Conservation (phyloP, 2,113 vertebrate species). For the Myxocyprinus asiaticus region DNA sequence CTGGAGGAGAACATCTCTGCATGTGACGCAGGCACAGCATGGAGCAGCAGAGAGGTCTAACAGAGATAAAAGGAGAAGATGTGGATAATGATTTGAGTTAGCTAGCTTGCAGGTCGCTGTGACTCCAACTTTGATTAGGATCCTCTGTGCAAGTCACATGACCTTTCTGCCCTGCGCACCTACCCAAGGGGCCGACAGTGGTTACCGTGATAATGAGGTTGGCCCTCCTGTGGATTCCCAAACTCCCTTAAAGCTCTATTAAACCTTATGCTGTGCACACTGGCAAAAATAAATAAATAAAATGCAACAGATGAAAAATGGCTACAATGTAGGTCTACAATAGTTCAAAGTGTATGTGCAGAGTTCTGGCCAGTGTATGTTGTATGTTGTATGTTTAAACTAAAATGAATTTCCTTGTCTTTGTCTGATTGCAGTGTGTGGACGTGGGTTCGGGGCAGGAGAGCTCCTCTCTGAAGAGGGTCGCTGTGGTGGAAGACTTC, state of each 20-base stretch:
- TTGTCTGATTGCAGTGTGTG: slow-evolving; percentile 79
- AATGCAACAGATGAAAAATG: too few species aligned
- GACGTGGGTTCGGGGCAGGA: slow-evolving; percentile 89
- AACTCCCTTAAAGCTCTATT: not conserved
- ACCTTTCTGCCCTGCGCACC: slow-evolving; percentile 49
- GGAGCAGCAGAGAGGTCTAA: not conserved
- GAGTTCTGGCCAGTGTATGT: too few species aligned
- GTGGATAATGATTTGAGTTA: not conserved
- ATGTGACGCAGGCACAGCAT: not conserved
- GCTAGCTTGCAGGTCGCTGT: not conserved
- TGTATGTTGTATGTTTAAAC: too few species aligned
- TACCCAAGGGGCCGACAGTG: slow-evolving; percentile 40
- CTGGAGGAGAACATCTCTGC: slow-evolving; percentile 8
- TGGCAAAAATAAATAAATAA: not conserved
- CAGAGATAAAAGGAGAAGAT: not conserved
- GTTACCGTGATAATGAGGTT: slow-evolving; percentile 55
- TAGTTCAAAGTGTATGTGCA: too few species aligned
- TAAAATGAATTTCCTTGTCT: not conserved
- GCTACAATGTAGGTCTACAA: too few species aligned
- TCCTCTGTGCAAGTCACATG: slow-evolving; percentile 43
- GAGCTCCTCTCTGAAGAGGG: slow-evolving; percentile 86
- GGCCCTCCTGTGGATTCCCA: slow-evolving; percentile 31
- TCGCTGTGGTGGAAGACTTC: slow-evolving; percentile 98
- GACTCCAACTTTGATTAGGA: slow-evolving; percentile 42
- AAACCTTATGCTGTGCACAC: not conserved